Evolutionary conservation across 2,888 invertebrate genomes (phyloP), one percentile per base, ranked within the genome.

Genomic region (Platerodrilus igneus): DNA sequence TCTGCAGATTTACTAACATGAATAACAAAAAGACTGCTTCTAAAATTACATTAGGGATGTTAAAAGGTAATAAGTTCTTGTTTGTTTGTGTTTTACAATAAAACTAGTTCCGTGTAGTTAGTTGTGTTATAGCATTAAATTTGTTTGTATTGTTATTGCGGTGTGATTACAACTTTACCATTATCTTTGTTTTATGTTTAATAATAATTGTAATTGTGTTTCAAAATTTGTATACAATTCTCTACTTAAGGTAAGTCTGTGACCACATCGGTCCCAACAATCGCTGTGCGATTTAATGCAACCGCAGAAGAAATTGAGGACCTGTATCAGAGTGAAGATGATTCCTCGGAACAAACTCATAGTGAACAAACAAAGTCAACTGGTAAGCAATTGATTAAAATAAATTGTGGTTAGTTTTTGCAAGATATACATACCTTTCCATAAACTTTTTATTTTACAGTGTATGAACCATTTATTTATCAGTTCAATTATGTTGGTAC

Each of bases 251-350:
- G 68, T 48, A 69, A 69, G 57, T 57, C 66, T n/a, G 60, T 64
- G 9, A 67, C 64, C 25, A 64, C 69, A 28, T 68, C 69, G 9
- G 67, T 67, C 33, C 62, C 77, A 26, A 69, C 74, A 17, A 65
- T 78, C 37, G 74, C 81, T 4, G 80, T 85, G 54, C 78, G 81
- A 57, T 86, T 84, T 57, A 82, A 82, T 69, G 81, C 83, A n/a
- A 83, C 80, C 53, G 83, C 81, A 58, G 85, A 85, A 56, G 81
- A 83, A 63, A 62, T 85, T 35, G 84, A 85, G 55, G 83, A 84
- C 57, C 58, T 84, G 7, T 79, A 73, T 55, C 73, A 75, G 34
- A 74, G 73, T 28, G 81, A 81, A 57, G 78, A 78, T 21, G 77
- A 77, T 59, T 23, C 29, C n/a, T n/a, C 25, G 5, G 42, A 39